Conservation (phyloP, 1,140 invertebrate genomes). For the Bilobella aurantiaca region DNA sequence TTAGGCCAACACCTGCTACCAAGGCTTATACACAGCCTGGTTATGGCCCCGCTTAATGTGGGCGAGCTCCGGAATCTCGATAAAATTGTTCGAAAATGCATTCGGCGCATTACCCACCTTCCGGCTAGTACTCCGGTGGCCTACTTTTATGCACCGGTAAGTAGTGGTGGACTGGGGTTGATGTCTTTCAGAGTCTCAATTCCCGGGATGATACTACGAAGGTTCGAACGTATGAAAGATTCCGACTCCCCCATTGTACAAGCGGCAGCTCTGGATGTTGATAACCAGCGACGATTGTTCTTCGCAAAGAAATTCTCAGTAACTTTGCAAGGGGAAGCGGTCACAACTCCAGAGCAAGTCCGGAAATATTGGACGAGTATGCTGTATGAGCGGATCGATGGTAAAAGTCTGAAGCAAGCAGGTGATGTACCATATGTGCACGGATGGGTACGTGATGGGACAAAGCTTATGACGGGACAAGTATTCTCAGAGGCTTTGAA, state of each 20-base stretch:
- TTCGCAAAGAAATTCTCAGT: not conserved
- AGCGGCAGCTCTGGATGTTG: not conserved
- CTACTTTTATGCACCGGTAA: conserved; percentile 1
- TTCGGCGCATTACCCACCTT: not conserved
- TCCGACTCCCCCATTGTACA: not conserved
- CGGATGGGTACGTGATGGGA: not conserved
- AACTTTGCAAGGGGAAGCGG: not conserved
- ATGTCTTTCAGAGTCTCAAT: not conserved
- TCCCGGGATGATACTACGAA: not conserved
- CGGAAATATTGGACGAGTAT: not conserved
- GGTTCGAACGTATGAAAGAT: not conserved
- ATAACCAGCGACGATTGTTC: not conserved
- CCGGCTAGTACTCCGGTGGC: not conserved
- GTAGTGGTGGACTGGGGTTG: not conserved
- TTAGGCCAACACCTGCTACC: not conserved
- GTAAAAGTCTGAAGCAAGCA: not conserved
- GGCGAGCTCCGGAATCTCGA: not conserved
- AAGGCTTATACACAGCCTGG: not conserved
- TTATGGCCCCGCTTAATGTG: conserved; percentile 2
- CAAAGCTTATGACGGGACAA: not conserved
- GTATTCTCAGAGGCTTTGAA: not conserved
- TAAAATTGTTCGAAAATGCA: not conserved
- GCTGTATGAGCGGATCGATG: not conserved
- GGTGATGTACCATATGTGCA: not conserved
- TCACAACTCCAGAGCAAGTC: not conserved